Evolutionary conservation across 2,113 vertebrate species (phyloP).

Genomic region (Orientallactaga bullata): DNA sequence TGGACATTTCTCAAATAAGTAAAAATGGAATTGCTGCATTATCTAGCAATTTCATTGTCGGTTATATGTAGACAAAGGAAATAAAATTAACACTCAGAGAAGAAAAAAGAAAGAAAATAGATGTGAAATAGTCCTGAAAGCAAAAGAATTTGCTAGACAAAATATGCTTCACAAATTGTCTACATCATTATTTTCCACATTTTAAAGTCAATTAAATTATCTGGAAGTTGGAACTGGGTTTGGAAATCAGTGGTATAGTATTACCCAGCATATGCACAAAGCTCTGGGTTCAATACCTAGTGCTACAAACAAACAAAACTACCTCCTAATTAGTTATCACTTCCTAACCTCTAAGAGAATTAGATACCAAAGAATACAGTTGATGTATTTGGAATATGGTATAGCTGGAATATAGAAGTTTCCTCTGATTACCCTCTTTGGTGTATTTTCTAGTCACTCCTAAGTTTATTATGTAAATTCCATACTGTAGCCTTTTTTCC

Average conservation of each 20-base stretch:
- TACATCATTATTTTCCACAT: background rate
- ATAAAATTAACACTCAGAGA: background rate
- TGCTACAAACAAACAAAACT: background rate
- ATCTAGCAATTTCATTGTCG: background rate
- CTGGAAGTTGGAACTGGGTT: background rate
- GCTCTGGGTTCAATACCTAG: background rate
- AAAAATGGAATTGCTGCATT: background rate
- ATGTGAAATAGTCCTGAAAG: background rate
- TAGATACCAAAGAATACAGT: background rate
- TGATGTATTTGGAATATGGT: background rate
- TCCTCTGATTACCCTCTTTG: background rate
- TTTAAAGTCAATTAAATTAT: background rate
- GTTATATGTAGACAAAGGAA: background rate
- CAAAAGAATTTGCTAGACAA: background rate
- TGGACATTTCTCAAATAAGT: background rate
- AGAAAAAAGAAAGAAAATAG: no score
- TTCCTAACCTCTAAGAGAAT: background rate
- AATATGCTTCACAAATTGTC: background rate
- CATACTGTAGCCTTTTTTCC: background rate
- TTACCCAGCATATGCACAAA: background rate
- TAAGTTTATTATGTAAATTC: background rate
- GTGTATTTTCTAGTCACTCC: background rate
- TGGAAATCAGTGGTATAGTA: background rate
- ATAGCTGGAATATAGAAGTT: fast-evolving
- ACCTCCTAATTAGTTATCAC: background rate